phyloP scores from a whole-genome alignment of 2,797 vertebrate genomes.

The Spondyliosoma cantharus region DNA sequence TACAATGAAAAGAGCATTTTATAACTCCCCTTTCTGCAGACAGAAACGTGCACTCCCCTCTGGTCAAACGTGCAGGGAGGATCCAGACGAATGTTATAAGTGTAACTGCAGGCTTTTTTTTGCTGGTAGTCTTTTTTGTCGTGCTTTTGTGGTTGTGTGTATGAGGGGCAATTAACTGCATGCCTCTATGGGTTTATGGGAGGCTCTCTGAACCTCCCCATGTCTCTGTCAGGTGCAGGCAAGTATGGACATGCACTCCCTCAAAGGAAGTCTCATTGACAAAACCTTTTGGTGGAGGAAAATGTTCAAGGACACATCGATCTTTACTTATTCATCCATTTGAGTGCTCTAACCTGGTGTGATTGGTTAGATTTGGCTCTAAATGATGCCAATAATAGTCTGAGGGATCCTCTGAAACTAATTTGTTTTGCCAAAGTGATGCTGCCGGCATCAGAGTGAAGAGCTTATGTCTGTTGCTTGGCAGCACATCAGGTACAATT shows the following conservation, averaged over 20 bases:
- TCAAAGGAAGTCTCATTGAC: constrained; percentile 29
- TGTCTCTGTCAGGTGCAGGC: constrained; percentile 49
- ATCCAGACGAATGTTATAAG: constrained; percentile 40
- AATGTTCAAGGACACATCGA: not conserved
- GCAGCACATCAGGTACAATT: constrained; percentile 46
- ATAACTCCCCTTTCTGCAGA: constrained; percentile 29
- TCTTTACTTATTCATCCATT: not conserved
- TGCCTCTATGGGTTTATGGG: constrained; percentile 56
- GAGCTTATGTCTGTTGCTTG: constrained; percentile 45
- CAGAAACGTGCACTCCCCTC: constrained; percentile 6
- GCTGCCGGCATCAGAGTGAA: constrained; percentile 8
- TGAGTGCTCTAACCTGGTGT: not conserved
- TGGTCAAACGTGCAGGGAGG: constrained; percentile 25
- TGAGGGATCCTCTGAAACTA: not conserved
- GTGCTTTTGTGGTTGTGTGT: constrained; percentile 33
- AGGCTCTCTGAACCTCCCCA: constrained; percentile 39
- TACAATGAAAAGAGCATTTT: constrained; percentile 36
- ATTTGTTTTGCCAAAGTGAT: constrained; percentile 1
- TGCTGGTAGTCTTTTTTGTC: constrained; percentile 10
- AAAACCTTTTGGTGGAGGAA: constrained; percentile 27
- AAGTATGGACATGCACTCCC: constrained; percentile 47
- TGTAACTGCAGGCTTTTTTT: constrained; percentile 35
- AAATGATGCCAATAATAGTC: not conserved
- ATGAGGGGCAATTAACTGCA: constrained; percentile 41
- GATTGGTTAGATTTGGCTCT: not conserved